A percentile compares a stretch with the other conserved stretches of the same genome.
Conservation (phyloP, 1,140 invertebrate species). For the Phthorimaea operculella region DNA sequence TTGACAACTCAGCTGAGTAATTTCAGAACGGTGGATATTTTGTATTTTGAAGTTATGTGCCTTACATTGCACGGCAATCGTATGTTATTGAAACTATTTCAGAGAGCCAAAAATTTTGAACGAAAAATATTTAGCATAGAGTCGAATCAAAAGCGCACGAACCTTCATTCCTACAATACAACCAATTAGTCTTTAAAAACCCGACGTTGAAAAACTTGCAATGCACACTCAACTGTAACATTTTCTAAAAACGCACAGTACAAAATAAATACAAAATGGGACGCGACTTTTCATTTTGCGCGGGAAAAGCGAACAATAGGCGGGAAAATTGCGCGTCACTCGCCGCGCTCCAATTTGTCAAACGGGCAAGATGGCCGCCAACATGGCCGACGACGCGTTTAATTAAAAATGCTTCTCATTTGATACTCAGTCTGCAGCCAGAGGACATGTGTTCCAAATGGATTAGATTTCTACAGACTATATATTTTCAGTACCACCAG, state of each 20-base stretch:
- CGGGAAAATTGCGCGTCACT: conserved; percentile 67
- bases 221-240: conserved; percentile 38
- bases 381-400: conserved; percentile 56
- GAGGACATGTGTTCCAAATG: conserved; percentile 32
- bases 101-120: too few species aligned
- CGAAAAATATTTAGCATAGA: too few species aligned
- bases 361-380: conserved; percentile 64
- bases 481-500: neutral
- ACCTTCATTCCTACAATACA: too few species aligned
- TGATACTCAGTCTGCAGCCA: conserved; percentile 35
- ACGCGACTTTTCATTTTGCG: conserved; percentile 64
- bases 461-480: neutral
- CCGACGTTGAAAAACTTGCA: conserved; percentile 20
- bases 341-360: conserved; percentile 64
- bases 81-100: too few species aligned
- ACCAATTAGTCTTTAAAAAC: too few species aligned
- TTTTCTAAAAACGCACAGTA: conserved; percentile 42
- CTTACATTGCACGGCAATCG: too few species aligned
- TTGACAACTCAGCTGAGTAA: too few species aligned
- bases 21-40: too few species aligned
- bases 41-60: too few species aligned
- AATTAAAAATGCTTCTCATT: conserved; percentile 66
- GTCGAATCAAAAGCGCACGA: too few species aligned
- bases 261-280: conserved; percentile 53
- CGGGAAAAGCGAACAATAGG: conserved; percentile 63